Base-by-base conservation (phyloP, 2,888 invertebrate genomes). In the Drepana falcataria region DNA sequence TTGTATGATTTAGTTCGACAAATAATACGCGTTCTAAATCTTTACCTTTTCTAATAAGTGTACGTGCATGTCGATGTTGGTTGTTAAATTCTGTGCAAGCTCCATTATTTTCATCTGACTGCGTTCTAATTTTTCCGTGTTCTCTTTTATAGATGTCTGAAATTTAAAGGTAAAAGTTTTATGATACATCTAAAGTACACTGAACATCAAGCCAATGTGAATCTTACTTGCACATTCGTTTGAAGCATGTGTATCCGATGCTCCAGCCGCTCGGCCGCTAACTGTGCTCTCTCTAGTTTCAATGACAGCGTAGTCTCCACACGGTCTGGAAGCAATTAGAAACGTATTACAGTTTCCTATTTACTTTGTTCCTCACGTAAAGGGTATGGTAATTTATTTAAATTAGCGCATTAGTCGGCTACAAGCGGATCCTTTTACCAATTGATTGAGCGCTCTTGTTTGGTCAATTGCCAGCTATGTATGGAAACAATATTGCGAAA, bases 221-320 rank as follows among this genome's bases (percentile, higher is more conserved):
- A 56, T 60, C 76, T 57, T 54, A 89, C 91, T 77, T 88, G 87
- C 52, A 90, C 81, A 69, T 77, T 87, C 41, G 83, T 83, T 70
- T 91, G 88, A 53, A 90, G 76, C 87, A 89, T 88, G 59, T 89
- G 87, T 61, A 91, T 71, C 60, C 89, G 77, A 63, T 91, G 89
- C 65, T 89, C 91, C 60, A 91, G 73, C 61, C 86, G 78, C 63
- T 91, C 90, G 49, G 89, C 92, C 65, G 92, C 89, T 74, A 91
- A 75, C 80, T 91, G 83, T 63, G 83, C 81, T 75, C 91, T 81
- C 73, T 91, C 85, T 68, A 91, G 77, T 79, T 83, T 83, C 66
- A 90, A 71, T 62, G 87, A 84, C 60, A 91, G 68, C 57, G 90
- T 84, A 53, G 86, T 89, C 73, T 90, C 90, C 59, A 90, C 80